These are phyloP conservation scores for Scaeva pyrastri DNA, from an alignment of 2,888 invertebrate species.

Conservation along the genomic window DNA sequence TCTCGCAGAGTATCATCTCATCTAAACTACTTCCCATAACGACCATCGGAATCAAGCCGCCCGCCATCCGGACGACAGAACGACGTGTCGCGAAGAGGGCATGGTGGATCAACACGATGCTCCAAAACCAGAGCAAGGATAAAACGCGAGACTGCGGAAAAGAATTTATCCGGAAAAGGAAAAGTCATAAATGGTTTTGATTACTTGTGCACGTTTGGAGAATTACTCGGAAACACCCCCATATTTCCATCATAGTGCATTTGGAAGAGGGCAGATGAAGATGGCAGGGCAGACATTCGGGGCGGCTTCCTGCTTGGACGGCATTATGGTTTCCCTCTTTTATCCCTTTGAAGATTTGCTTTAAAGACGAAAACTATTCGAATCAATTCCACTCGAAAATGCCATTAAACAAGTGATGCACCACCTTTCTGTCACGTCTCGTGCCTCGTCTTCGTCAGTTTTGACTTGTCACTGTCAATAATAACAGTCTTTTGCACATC, in stretches of 20 bases:
- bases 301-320: neutral
- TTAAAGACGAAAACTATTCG: constrained; percentile 28
- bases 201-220: constrained; percentile 71
- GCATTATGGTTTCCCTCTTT: neutral
- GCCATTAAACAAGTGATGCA: constrained; percentile 32
- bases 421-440: constrained; percentile 11
- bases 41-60: constrained; percentile 39
- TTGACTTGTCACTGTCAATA: neutral
- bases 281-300: neutral
- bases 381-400: constrained; percentile 43
- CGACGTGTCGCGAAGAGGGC: neutral
- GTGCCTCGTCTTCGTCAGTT: neutral
- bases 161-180: constrained; percentile 54
- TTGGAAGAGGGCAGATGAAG: neutral
- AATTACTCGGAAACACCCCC: constrained; percentile 45
- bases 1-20: constrained; percentile 39
- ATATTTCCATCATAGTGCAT: constrained; percentile 3
- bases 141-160: constrained; percentile 57
- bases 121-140: constrained; percentile 38
- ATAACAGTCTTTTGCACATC: constrained; percentile 25
- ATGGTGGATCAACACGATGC: constrained; percentile 48
- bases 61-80: neutral
- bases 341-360: neutral
- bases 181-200: constrained; percentile 73
- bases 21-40: constrained; percentile 53